Base-by-base conservation (phyloP, 1,140 invertebrate species). In the Lethrus apterus region DNA sequence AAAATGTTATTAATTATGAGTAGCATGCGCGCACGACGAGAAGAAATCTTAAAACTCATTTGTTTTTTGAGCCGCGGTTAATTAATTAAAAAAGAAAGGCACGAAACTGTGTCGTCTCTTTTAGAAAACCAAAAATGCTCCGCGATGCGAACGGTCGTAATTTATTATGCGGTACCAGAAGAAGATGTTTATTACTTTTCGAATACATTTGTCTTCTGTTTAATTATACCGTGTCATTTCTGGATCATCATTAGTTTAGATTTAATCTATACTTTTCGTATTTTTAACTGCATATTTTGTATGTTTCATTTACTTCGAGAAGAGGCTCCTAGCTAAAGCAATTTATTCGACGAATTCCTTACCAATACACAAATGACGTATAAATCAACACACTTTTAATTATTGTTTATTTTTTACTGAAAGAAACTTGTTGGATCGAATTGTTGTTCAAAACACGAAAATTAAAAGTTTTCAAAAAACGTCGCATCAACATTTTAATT, bases 221-320 rank as follows among this genome's bases (percentile, higher is more conserved):
- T 53, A 50, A 53, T 53, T 53, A 53, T 33, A 53, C 26, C n/a
- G 36, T 50, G 47, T 53, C 51, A 50, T 50, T 50, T 26, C 20
- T 31, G 18, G 31, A 35, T 46, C 43, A 50, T 53, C 50, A 50
- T 42, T 42, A 35, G n/a, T n/a, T n/a, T n/a, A n/a, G n/a, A n/a
- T n/a, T n/a, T n/a, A n/a, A n/a, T n/a, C n/a, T n/a, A n/a, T n/a
- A n/a, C n/a, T n/a, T n/a, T n/a, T n/a, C n/a, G n/a, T n/a, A n/a
- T n/a, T n/a, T n/a, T n/a, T n/a, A n/a, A n/a, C n/a, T n/a, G n/a
- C n/a, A n/a, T n/a, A n/a, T n/a, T n/a, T n/a, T n/a, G n/a, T n/a
- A n/a, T n/a, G n/a, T n/a, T n/a, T n/a, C n/a, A n/a, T n/a, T n/a
- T n/a, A n/a, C n/a, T n/a, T n/a, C n/a, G n/a, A n/a, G n/a, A n/a